Evolutionary conservation across 2,113 vertebrate species (phyloP), one percentile per base, ranked within the genome.

Genomic region (Lepidothrix coronata): DNA sequence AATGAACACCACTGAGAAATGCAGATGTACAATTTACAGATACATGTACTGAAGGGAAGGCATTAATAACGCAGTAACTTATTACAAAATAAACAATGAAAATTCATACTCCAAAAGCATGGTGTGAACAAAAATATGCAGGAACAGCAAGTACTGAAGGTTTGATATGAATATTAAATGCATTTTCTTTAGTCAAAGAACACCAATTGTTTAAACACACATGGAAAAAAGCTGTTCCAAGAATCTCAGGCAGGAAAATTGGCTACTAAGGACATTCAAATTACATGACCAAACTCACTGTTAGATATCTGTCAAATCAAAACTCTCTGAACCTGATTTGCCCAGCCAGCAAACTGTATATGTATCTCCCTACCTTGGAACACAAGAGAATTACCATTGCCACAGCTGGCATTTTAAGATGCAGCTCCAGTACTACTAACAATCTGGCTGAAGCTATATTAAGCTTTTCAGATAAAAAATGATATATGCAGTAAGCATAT

Each of bases 401-500:
- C 16, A n/a, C 5, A 30, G 57, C 44, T 89, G 25, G 10, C 6
- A 21, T 62, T 87, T 96, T 81, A 91, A 75, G 49, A 78, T 92
- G 73, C 66, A 89, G 54, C 65, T 92, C 48, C 35, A 78, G 27
- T 54, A 61, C 48, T 43, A 16, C 85, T 88, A 90, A 93, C 1
- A 8, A 80, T 86, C 43, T 91, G 70, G 52, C 62, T 94, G 57
- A 78, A 91, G 37, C 63, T 90, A 63, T 67, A 84, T 94, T 92
- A 94, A 95, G 61, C 20, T 92, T 83, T 96, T 71, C 79, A 86
- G 85, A 88, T 91, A 10, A 81, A 89, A 95, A 87, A 81, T 61
- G 2, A 91, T 89, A 65, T 31, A 87, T 76, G 46, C 14, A 3
- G 66, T 82, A 95, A 96, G 67, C 58, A 59, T 80, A 94, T 96